Evolutionary conservation across 2,888 invertebrate species (phyloP).

Genomic region (Boloria euphrosyne): DNA sequence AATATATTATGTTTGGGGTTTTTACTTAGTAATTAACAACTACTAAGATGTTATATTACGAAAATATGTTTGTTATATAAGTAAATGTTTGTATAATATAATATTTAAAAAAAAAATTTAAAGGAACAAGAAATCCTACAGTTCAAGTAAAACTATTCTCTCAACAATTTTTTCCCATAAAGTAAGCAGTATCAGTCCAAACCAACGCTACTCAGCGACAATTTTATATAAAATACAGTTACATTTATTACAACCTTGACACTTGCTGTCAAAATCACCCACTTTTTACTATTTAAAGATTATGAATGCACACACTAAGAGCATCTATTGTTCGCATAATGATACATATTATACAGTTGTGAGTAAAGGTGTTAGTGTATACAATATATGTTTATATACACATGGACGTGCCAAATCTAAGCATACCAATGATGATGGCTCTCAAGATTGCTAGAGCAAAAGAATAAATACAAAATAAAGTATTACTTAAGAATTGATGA

Average conservation of each 20-base stretch:
- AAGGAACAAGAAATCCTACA: no score
- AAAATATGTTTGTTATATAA: no score
- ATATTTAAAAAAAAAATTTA: no score
- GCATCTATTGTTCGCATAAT: slow-evolving; percentile 32
- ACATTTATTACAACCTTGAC: slow-evolving; percentile 28
- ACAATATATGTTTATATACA: neutral
- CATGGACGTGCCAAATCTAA: neutral
- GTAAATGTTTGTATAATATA: no score
- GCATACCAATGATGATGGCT: no score
- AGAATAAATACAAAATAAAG: no score
- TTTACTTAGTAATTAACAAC: no score
- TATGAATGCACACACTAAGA: slow-evolving; percentile 32
- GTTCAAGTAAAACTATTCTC: no score
- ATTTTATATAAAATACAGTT: slow-evolving; percentile 12
- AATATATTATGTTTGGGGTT: no score
- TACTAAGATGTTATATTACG: no score
- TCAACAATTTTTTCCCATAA: neutral
- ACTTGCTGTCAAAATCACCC: slow-evolving; percentile 15
- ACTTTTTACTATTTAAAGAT: slow-evolving; percentile 29
- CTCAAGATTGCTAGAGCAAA: no score
- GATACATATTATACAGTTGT: slow-evolving; percentile 20
- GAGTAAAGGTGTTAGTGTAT: slow-evolving; percentile 14
- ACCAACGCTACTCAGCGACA: neutral
- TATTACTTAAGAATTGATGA: no score
- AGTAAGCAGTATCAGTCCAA: neutral